phyloP scores from a whole-genome alignment of 2,888 invertebrate species.

The Altica lythri region DNA sequence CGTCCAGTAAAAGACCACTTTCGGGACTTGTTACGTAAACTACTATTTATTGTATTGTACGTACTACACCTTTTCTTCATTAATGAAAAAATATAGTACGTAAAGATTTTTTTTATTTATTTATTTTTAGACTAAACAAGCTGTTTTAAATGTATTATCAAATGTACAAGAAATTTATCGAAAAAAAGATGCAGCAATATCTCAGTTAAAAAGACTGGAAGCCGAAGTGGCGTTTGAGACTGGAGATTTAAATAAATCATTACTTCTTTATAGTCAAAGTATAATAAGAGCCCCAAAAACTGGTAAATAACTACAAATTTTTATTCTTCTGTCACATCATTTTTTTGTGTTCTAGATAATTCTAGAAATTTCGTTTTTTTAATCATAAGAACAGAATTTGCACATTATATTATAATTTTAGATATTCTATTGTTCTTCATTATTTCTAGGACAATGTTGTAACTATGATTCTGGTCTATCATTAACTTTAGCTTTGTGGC shows the following conservation, averaged over 20 bases:
- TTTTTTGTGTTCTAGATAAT: too few species aligned
- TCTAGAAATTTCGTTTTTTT: too few species aligned
- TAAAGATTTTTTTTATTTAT: not conserved
- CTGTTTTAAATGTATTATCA: conserved; percentile 54
- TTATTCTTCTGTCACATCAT: too few species aligned
- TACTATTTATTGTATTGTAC: too few species aligned
- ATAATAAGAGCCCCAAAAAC: conserved; percentile 72
- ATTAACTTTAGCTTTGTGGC: conserved; percentile 68
- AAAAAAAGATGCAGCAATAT: conserved; percentile 67
- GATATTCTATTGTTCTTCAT: too few species aligned
- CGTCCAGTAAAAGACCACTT: too few species aligned
- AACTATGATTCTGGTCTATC: conserved; percentile 66
- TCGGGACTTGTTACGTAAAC: too few species aligned
- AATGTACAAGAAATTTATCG: conserved; percentile 71
- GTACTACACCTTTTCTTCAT: too few species aligned
- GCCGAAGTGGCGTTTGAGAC: conserved; percentile 64
- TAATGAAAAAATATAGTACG: too few species aligned
- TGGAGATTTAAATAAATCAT: conserved; percentile 63
- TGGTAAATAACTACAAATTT: too few species aligned
- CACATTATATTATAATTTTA: too few species aligned
- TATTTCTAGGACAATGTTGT: conserved; percentile 41
- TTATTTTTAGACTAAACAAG: conserved; percentile 28
- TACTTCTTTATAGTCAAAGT: conserved; percentile 71
- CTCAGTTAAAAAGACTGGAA: conserved; percentile 65
- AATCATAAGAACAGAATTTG: too few species aligned